Percentiles rank a stretch among this genome's conserved stretches.
These are phyloP conservation scores for Bubo blakistoni DNA, from an alignment of 2,113 vertebrate genomes.

Conservation along the genomic window DNA sequence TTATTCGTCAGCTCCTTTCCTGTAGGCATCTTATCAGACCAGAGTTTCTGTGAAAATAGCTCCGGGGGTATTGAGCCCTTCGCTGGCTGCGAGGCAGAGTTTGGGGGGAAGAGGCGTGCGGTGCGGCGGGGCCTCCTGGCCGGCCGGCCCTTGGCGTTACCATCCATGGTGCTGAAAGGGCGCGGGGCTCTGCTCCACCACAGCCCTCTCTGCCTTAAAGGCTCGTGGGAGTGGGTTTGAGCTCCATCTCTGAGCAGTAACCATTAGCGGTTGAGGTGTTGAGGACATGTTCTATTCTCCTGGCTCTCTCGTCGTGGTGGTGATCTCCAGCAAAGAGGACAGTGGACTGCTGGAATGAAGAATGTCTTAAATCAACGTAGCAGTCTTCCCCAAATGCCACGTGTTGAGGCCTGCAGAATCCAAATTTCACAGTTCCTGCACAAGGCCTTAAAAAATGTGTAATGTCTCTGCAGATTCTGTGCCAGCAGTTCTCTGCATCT, in stretches of 20 bases:
- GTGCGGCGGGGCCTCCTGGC: too few relatives aligned
- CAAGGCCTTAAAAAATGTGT: neutral
- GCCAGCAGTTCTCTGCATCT: neutral
- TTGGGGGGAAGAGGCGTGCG: neutral
- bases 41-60: neutral
- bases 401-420: neutral
- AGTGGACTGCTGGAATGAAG: neutral
- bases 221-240: neutral
- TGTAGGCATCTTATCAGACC: neutral
- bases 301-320: neutral
- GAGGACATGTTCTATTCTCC: neutral
- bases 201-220: fast-evolving
- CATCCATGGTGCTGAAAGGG: neutral
- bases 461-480: neutral
- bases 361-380: neutral
- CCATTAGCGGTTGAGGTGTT: neutral
- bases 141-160: neutral
- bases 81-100: fast-evolving
- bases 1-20: neutral
- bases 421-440: neutral
- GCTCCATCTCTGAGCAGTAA: neutral
- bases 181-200: neutral
- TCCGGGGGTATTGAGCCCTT: neutral
- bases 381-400: neutral
- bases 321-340: neutral